Percentiles rank a stretch among this genome's conserved stretches.
Evolutionary conservation across 2,797 vertebrate genomes (phyloP).

Genomic region (Lepilemur ruficaudatus): DNA sequence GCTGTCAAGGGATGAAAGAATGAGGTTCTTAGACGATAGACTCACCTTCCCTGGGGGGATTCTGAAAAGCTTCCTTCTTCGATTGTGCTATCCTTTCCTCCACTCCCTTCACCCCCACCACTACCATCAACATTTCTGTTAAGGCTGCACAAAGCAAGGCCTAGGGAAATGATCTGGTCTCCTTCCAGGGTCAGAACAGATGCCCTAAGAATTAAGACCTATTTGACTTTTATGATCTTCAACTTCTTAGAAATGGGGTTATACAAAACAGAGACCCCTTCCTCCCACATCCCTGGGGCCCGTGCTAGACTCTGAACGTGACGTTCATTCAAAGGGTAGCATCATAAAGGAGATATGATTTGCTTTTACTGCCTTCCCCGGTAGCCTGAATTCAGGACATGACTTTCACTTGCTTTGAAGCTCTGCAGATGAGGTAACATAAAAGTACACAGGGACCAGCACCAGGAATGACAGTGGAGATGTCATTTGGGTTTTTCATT

Average conservation of each 20-base stretch:
- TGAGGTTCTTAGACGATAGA: constrained; percentile 17
- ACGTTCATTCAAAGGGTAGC: not conserved
- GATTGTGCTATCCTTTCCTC: not conserved
- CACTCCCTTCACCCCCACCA: not conserved
- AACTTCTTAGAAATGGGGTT: not conserved
- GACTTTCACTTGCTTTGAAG: constrained; percentile 3
- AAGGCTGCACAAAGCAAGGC: not conserved
- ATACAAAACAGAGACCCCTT: not conserved
- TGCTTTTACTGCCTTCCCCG: not conserved
- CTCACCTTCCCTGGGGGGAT: not conserved
- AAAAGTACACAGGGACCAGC: not conserved
- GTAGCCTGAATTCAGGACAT: not conserved
- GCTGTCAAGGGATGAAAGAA: constrained; percentile 5
- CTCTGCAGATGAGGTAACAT: not conserved
- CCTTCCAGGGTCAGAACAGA: not conserved
- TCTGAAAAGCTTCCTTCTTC: constrained; percentile 29
- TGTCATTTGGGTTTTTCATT: constrained; percentile 14
- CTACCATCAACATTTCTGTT: not conserved
- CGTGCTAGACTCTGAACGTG: not conserved
- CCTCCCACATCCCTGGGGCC: not conserved
- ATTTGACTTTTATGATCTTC: constrained; percentile 10
- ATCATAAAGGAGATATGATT: not conserved
- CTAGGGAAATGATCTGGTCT: not conserved
- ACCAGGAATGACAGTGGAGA: not conserved
- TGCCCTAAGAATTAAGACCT: not conserved